phyloP scores from a whole-genome alignment of 2,797 vertebrate genomes.

The Eutrigla gurnardus region DNA sequence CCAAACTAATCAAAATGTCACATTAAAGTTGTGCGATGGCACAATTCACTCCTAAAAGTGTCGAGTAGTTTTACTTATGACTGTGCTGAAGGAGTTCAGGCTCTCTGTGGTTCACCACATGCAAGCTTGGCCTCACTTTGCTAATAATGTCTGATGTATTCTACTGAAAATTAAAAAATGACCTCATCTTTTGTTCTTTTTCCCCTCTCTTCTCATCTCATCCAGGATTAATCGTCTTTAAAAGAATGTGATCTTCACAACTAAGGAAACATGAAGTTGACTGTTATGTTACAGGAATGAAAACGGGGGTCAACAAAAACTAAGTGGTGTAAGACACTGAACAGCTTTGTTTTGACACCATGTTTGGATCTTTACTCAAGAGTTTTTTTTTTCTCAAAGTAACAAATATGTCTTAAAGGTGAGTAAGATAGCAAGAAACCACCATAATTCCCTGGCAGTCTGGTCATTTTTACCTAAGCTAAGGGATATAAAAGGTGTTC shows the following conservation, averaged over 20 bases:
- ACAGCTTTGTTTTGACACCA: constrained; percentile 23
- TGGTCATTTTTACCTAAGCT: not conserved
- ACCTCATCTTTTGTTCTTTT: constrained; percentile 16
- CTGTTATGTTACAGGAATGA: not conserved
- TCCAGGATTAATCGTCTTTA: constrained; percentile 56
- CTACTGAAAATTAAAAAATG: constrained; percentile 21
- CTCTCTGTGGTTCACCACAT: constrained; percentile 45
- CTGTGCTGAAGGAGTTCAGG: constrained; percentile 5
- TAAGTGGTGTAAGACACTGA: not conserved
- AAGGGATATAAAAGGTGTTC: not conserved
- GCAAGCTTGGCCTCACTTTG: constrained; percentile 20
- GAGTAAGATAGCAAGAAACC: not conserved
- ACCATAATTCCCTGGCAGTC: not conserved
- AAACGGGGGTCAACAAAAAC: not conserved
- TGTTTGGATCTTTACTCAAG: constrained; percentile 9
- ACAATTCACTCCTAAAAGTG: constrained; percentile 37
- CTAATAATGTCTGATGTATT: constrained; percentile 42
- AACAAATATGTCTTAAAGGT: not conserved
- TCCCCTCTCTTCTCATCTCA: constrained; percentile 17
- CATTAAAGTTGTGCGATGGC: constrained; percentile 3
- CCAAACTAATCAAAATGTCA: constrained; percentile 23
- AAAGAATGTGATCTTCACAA: constrained; percentile 38
- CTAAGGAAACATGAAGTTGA: constrained; percentile 40
- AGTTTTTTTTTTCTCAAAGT: constrained; percentile 2
- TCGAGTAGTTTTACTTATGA: constrained; percentile 33